These are phyloP conservation scores for Apamea monoglypha DNA, from an alignment of 2,888 invertebrate genomes.

Conservation along the genomic window DNA sequence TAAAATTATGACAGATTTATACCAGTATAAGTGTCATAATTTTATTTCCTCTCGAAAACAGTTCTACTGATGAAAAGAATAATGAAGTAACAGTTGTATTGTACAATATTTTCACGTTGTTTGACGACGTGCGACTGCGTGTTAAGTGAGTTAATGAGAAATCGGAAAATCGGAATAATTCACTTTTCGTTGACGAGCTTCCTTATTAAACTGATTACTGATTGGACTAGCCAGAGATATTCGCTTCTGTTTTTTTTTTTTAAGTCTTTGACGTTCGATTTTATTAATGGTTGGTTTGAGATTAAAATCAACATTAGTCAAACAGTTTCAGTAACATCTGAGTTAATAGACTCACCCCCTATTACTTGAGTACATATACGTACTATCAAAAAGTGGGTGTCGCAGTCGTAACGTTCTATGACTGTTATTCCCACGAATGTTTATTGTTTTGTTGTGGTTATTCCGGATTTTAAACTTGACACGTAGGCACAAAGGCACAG, in stretches of 20 bases:
- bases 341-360: neutral
- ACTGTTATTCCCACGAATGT: neutral
- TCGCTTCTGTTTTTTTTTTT: neutral
- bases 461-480: neutral
- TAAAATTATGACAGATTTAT: neutral
- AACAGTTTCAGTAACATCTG: neutral
- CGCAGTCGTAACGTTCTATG: neutral
- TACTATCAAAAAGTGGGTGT: too few relatives aligned
- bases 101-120: conserved; percentile 28
- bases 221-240: neutral
- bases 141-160: conserved; percentile 30
- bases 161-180: conserved; percentile 32
- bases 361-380: neutral
- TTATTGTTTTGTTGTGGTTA: neutral
- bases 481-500: neutral
- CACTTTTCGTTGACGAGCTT: conserved; percentile 30
- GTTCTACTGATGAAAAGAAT: conserved; percentile 37
- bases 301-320: neutral
- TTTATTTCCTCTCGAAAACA: neutral
- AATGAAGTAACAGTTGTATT: conserved; percentile 35
- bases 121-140: neutral
- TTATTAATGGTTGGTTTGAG: neutral
- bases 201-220: conserved; percentile 10
- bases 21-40: neutral
- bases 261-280: neutral